phyloP scores from a whole-genome alignment of 2,113 vertebrate species.

The Callionymus lyra region DNA sequence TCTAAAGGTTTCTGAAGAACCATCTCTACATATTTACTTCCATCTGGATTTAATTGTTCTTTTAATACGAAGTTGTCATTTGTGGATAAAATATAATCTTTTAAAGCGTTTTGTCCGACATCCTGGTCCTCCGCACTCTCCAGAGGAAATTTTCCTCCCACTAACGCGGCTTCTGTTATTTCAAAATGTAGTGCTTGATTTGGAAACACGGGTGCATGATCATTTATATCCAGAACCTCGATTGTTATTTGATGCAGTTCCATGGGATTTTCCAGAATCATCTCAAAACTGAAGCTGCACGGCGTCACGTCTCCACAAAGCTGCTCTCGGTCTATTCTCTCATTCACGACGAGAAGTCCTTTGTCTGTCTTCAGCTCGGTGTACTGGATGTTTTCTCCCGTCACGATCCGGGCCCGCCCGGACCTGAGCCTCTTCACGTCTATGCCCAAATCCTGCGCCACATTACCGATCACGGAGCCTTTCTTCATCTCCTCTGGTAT shows the following conservation, averaged over 20 bases:
- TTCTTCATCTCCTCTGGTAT: conserved; percentile 68
- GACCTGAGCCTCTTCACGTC: conserved; percentile 49
- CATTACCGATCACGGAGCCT: conserved; percentile 57
- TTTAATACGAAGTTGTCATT: conserved; percentile 43
- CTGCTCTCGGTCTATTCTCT: conserved; percentile 55
- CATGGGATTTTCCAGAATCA: conserved; percentile 57
- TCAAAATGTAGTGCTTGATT: conserved; percentile 24
- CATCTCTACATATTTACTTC: conserved; percentile 29
- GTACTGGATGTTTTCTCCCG: conserved; percentile 51
- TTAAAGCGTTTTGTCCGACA: conserved; percentile 9
- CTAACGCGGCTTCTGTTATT: conserved; percentile 30
- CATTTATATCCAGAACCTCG: conserved; percentile 52
- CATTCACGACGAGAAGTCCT: conserved; percentile 47
- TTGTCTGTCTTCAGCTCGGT: conserved; percentile 54
- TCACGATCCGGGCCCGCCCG: conserved; percentile 63
- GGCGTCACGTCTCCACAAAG: conserved; percentile 43
- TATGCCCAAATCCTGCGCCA: conserved; percentile 69
- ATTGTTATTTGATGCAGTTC: conserved; percentile 42
- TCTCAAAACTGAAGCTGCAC: conserved; percentile 53
- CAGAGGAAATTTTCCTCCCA: conserved; percentile 26
- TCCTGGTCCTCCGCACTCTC: conserved; percentile 37
- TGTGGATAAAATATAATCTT: conserved; percentile 26
- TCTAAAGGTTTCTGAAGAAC: conserved; percentile 49
- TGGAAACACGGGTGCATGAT: conserved; percentile 34
- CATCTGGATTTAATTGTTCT: conserved; percentile 25